Evolutionary conservation across 2,888 invertebrate genomes (phyloP).

Genomic region (Podabrus alpinus): DNA sequence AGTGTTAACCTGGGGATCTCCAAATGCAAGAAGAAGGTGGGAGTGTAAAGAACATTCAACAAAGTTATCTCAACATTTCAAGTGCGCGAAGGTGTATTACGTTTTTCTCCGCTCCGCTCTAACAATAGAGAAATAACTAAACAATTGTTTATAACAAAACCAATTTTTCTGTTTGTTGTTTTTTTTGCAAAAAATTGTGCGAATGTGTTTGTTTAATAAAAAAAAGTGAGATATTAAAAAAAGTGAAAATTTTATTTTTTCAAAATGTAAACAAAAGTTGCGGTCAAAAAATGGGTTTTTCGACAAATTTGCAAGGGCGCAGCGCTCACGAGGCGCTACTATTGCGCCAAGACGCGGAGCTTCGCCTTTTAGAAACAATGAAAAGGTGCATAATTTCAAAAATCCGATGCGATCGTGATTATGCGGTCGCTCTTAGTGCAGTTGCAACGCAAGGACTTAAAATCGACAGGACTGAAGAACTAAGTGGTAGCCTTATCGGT

Average conservation of each 20-base stretch:
- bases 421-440: constrained; percentile 81
- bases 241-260: constrained; percentile 3
- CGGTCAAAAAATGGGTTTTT: constrained; percentile 73
- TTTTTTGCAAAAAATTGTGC: neutral
- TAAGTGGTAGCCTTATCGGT: constrained; percentile 71
- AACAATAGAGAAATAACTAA: constrained; percentile 19
- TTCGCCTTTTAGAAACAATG: constrained; percentile 90
- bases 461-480: constrained; percentile 76
- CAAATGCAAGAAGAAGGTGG: constrained; percentile 25
- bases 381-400: constrained; percentile 83
- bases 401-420: constrained; percentile 91
- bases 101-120: constrained; percentile 8
- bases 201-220: neutral
- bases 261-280: constrained; percentile 5
- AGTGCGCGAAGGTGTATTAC: constrained; percentile 23
- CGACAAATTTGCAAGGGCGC: constrained; percentile 83
- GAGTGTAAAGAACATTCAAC: constrained; percentile 17
- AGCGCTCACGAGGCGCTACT: constrained; percentile 90
- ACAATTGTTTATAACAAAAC: constrained; percentile 14
- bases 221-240: neutral
- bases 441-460: constrained; percentile 83
- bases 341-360: constrained; percentile 88
- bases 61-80: constrained; percentile 23
- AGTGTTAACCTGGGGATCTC: constrained; percentile 16
- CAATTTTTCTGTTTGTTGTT: neutral